Evolutionary conservation across 2,113 vertebrate species (phyloP).

Genomic region (Trichechus manatus): DNA sequence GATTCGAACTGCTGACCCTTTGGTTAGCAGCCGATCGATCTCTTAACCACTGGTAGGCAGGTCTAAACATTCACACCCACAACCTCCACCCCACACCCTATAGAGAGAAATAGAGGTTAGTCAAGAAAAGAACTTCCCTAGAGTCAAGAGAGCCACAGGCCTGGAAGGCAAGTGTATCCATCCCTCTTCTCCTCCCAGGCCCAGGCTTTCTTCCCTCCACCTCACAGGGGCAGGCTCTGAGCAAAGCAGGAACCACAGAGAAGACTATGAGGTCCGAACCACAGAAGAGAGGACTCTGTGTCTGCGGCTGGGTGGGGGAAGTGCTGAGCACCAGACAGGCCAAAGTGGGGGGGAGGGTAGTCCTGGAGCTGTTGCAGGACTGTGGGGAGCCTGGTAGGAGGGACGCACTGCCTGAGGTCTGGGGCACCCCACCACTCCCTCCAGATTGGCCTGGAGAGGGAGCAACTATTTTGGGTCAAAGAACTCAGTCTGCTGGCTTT

Average conservation of each 20-base stretch:
- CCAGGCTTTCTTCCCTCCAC: slow-evolving; percentile 47
- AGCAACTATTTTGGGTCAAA: not conserved
- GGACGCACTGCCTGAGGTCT: slow-evolving; percentile 2
- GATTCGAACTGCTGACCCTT: not conserved
- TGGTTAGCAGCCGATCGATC: too few relatives aligned
- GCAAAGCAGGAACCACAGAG: slow-evolving; percentile 77
- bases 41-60: not conserved
- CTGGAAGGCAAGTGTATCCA: slow-evolving; percentile 37
- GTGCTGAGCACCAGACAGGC: slow-evolving; percentile 53
- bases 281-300: slow-evolving; percentile 82
- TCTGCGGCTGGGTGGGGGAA: slow-evolving; percentile 72
- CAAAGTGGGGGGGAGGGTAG: slow-evolving; percentile 40
- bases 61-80: slow-evolving; percentile 35
- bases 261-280: slow-evolving; percentile 72
- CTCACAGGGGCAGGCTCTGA: slow-evolving; percentile 52
- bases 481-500: not conserved
- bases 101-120: slow-evolving; percentile 50
- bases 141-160: slow-evolving; percentile 12
- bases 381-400: slow-evolving; percentile 26
- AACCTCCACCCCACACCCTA: not conserved
- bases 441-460: slow-evolving; percentile 34
- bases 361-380: slow-evolving; percentile 47
- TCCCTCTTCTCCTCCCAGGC: slow-evolving; percentile 57
- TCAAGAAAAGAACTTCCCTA: slow-evolving; percentile 50
- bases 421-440: slow-evolving; percentile 2